Conservation (phyloP, 2,797 vertebrate genomes). For the Otolemur crassicaudatus region DNA sequence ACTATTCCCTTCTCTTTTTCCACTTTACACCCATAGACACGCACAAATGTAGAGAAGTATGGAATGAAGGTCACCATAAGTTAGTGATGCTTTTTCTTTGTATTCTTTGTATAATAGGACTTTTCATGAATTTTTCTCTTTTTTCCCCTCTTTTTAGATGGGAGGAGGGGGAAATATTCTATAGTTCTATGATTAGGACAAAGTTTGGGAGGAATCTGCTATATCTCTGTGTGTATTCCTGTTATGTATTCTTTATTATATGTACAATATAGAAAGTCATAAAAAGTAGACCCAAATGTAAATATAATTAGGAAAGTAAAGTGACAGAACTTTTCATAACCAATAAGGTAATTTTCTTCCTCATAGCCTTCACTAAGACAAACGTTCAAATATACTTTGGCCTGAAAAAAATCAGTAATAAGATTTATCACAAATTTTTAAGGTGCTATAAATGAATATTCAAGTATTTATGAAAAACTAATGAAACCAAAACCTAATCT, state of each 20-base stretch:
- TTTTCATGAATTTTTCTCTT: not conserved
- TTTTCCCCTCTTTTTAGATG: not conserved
- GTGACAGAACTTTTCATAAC: not conserved
- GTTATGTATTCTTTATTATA: not conserved
- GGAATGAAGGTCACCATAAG: not conserved
- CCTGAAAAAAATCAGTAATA: not conserved
- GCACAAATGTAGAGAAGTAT: not conserved
- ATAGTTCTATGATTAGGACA: too few species aligned
- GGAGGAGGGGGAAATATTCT: not conserved
- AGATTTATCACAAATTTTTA: constrained; percentile 15
- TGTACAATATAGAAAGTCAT: not conserved
- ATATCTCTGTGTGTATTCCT: not conserved
- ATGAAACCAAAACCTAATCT: not conserved
- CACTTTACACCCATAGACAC: not conserved
- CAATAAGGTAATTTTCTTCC: not conserved
- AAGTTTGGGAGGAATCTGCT: not conserved
- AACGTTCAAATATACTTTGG: not conserved
- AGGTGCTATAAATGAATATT: not conserved
- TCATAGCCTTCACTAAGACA: not conserved
- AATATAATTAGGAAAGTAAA: not conserved
- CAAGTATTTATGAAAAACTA: not conserved
- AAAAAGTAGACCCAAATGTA: not conserved
- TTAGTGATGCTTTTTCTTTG: not conserved
- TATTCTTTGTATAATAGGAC: not conserved
- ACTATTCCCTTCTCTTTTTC: not conserved